Base-by-base conservation (phyloP, 2,888 invertebrate genomes). In the Pseudanteris insignis region DNA sequence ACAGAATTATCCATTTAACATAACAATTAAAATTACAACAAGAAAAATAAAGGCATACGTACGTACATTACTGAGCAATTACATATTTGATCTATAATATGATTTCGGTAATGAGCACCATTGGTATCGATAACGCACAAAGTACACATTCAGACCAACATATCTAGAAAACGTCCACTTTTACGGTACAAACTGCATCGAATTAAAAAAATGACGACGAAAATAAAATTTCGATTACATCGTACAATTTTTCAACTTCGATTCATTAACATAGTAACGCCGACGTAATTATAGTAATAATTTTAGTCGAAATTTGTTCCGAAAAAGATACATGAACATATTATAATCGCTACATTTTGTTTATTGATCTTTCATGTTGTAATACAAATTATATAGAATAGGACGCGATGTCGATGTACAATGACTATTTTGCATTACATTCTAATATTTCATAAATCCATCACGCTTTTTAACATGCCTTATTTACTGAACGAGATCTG, bases 341-440 rank as follows among this genome's bases (percentile, higher is more conserved):
- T n/a, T n/a, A n/a, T n/a, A n/a, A n/a, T n/a, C n/a, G n/a, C n/a
- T n/a, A n/a, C n/a, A n/a, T n/a, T n/a, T n/a, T n/a, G n/a, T n/a
- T n/a, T n/a, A n/a, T n/a, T n/a, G n/a, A n/a, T n/a, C n/a, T n/a
- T n/a, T n/a, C n/a, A n/a, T n/a, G n/a, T n/a, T n/a, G n/a, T n/a
- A n/a, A n/a, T n/a, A n/a, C n/a, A n/a, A n/a, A n/a, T n/a, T n/a
- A n/a, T n/a, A n/a, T n/a, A n/a, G 30, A 43, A 37, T 36, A 37
- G 15, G 36, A 44, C 34, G 14, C 29, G 38, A 14, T 36, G 43
- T 53, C 44, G 53, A 25, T 53, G 47, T 53, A 44, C 43, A 53
- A 44, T 44, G 25, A 53, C 26, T 28, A 40, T 21, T 51, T 32
- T 18, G 4, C 10, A 10, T 44, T 8, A 9, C 11, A 21, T n/a